Evolutionary conservation across 2,888 invertebrate species (phyloP).

Genomic region (Neoitamus cyanurus): DNA sequence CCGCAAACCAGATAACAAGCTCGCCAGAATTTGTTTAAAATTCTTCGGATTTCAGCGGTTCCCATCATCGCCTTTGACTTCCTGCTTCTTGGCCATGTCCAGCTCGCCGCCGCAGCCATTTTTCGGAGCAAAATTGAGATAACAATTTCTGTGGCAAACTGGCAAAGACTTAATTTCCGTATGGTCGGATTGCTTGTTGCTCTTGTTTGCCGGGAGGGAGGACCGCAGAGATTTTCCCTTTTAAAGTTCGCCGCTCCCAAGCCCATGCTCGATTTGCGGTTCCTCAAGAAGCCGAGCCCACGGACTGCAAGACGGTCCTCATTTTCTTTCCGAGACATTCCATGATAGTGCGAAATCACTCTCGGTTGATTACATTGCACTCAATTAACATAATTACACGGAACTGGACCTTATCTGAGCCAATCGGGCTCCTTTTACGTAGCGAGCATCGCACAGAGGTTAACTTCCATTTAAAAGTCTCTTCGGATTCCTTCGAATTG

Average conservation of each 20-base stretch:
- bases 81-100: background rate
- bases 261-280: background rate
- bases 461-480: constrained; percentile 16
- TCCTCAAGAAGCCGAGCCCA: background rate
- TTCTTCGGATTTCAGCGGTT: background rate
- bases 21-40: background rate
- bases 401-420: constrained; percentile 8
- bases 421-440: background rate
- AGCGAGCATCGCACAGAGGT: background rate
- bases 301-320: background rate
- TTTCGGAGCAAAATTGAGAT: constrained; percentile 9
- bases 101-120: background rate
- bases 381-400: constrained; percentile 46
- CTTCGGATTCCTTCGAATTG: constrained; percentile 18
- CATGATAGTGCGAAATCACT: constrained; percentile 27
- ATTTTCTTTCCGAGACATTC: background rate
- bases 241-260: background rate
- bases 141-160: background rate
- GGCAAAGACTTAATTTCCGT: constrained; percentile 10
- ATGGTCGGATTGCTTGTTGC: background rate
- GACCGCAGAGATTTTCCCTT: background rate
- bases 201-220: background rate
- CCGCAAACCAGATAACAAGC: background rate
- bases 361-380: constrained; percentile 38
- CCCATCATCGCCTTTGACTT: background rate